phyloP scores from a whole-genome alignment of 2,797 vertebrate species.

The Neosalanx taihuensis region DNA sequence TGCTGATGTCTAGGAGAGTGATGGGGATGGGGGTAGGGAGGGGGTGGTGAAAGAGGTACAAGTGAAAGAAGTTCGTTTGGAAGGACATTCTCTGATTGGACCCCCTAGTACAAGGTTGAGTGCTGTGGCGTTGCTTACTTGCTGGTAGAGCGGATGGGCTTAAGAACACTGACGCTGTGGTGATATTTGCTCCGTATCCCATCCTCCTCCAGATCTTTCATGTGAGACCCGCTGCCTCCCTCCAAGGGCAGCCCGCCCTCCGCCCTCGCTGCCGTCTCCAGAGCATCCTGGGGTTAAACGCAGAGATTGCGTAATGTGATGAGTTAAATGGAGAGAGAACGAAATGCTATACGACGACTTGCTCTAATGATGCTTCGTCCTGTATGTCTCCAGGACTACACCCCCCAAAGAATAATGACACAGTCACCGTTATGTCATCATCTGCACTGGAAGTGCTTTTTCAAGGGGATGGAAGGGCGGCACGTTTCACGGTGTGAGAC shows the following conservation, averaged over 20 bases:
- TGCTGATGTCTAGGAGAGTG: constrained; percentile 75
- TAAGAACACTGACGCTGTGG: constrained; percentile 77
- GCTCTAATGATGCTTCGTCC: neutral
- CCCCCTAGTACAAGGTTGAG: neutral
- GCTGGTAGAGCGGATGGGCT: constrained; percentile 85
- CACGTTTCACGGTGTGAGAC: neutral
- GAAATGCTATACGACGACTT: neutral
- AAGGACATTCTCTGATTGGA: neutral
- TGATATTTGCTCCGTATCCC: constrained; percentile 82
- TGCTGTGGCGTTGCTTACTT: constrained; percentile 71
- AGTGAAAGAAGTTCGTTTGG: neutral
- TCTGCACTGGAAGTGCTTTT: neutral
- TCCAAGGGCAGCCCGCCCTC: constrained; percentile 85
- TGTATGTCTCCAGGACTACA: too few species aligned
- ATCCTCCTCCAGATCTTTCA: constrained; percentile 77
- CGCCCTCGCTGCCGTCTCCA: constrained; percentile 82
- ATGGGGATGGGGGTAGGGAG: neutral
- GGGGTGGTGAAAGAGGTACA: neutral
- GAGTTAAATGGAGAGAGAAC: neutral
- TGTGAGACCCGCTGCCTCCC: constrained; percentile 67
- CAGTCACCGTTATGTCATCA: neutral
- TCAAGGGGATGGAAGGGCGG: neutral
- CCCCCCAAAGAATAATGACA: neutral
- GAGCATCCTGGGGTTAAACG: constrained; percentile 70
- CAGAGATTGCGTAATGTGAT: constrained; percentile 24